Percentiles rank a stretch among this genome's conserved stretches.
phyloP scores from a whole-genome alignment of 1,140 invertebrate genomes.

The Leucophenga varia region DNA sequence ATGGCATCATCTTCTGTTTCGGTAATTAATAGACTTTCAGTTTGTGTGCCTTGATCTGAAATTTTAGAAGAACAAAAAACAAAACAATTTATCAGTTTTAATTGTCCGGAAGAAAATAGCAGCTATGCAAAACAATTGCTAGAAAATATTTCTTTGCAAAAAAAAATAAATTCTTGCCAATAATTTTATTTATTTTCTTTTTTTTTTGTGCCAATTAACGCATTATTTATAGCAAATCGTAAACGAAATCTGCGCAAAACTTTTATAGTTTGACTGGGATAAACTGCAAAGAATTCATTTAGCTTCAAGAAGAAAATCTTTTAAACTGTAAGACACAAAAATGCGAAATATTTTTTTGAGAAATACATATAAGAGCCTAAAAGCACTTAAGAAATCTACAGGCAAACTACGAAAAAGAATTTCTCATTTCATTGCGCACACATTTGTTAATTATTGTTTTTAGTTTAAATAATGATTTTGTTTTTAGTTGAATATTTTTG shows the following conservation, averaged over 20 bases:
- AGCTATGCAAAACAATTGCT: constrained; percentile 2
- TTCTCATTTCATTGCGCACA: no score
- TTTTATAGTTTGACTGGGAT: no score
- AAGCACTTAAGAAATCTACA: no score
- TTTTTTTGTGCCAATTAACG: constrained; percentile 19
- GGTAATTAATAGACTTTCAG: constrained; percentile 43
- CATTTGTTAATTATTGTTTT: no score
- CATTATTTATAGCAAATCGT: constrained; percentile 28
- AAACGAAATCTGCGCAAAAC: constrained; percentile 11
- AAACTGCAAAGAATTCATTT: no score
- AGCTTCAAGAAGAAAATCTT: no score
- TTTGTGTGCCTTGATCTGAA: constrained; percentile 51
- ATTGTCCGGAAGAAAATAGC: constrained; percentile 5
- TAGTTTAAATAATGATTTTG: no score
- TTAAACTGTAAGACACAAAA: no score
- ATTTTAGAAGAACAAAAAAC: background rate
- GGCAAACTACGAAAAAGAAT: no score
- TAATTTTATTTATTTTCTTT: background rate
- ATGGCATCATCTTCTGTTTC: constrained; percentile 24
- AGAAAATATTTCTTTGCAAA: constrained; percentile 6
- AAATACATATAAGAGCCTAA: no score
- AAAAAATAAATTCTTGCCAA: constrained; percentile 13
- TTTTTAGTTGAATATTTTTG: no score
- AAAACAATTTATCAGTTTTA: constrained; percentile 8
- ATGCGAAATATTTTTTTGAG: no score